Base-by-base conservation (phyloP, 2,797 vertebrate species). In the Fistularia tabacaria region DNA sequence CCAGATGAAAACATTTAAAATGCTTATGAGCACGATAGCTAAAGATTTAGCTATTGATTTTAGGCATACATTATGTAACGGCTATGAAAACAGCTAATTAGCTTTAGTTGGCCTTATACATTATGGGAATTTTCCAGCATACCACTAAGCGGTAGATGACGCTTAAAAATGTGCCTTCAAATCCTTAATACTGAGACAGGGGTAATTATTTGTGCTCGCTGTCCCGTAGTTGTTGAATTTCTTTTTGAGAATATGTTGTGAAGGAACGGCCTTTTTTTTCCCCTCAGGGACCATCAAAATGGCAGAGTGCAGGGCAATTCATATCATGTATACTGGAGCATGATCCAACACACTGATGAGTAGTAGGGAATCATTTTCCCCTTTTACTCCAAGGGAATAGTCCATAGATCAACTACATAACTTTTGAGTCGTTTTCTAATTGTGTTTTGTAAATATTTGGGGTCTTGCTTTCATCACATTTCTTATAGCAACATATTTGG, bases 61-160 rank as follows among this genome's bases (percentile, higher is more conserved):
- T 83, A 86, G 86, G 86, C 79, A 84, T 85, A 52, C 64, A 71
- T 69, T 54, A 10, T 49, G 73, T 82, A 85, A 85, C 76, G 52
- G 36, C 75, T 76, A 78, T 81, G 73, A 75, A 74, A 70, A 67
- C 71, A 78, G 74, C 71, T 89, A 85, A 90, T 89, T 86, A 84
- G 76, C 62, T 62, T 48, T 59, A 73, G 70, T 54, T 61, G 59
- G 81, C 66, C 75, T 84, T 71, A 87, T 87, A 76, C 73, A 84
- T 89, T 63, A 87, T 86, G 73, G 64, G 82, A 81, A 1, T 57
- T 54, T 58, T 62, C 59, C 56, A 66, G 53, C 76, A 79, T 64
- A 80, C 69, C 81, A 82, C 78, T 82, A 76, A 81, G 82, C 60
- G 84, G 81, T 12, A 44, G 36, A 75, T 56, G 46, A 38, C 3